Evolutionary conservation across 2,888 invertebrate species (phyloP).

Genomic region (Alviniconcha strummeri): DNA sequence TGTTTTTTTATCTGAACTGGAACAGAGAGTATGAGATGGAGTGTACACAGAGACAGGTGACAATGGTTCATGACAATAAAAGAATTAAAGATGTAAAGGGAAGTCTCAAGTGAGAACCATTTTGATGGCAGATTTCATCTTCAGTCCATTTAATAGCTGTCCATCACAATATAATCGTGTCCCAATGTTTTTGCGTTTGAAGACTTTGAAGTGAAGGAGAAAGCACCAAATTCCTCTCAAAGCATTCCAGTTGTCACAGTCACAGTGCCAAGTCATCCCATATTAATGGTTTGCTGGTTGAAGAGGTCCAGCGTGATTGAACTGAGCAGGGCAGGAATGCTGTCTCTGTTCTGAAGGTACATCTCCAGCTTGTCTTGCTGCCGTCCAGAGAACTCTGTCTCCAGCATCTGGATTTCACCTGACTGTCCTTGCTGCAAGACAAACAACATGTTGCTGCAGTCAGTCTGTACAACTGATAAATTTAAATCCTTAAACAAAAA

Average conservation of each 20-base stretch:
- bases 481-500: neutral
- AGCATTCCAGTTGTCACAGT: neutral
- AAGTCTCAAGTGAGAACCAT: too few relatives aligned
- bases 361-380: constrained; percentile 84
- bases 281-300: constrained; percentile 80
- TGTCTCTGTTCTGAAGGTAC: constrained; percentile 86
- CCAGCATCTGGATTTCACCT: constrained; percentile 87
- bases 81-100: too few relatives aligned
- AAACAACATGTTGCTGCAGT: constrained; percentile 21
- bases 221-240: too few relatives aligned
- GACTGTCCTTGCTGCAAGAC: constrained; percentile 79
- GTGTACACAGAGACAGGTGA: too few relatives aligned
- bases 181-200: too few relatives aligned
- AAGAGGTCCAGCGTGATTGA: constrained; percentile 89
- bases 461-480: neutral
- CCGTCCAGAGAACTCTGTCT: constrained; percentile 87
- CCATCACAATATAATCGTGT: too few relatives aligned
- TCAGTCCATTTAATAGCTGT: too few relatives aligned
- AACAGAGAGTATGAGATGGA: too few relatives aligned
- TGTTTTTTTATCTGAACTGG: too few relatives aligned
- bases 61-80: too few relatives aligned
- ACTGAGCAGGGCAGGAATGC: constrained; percentile 91
- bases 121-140: too few relatives aligned
- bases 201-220: too few relatives aligned
- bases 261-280: constrained; percentile 41